phyloP scores from a whole-genome alignment of 2,113 vertebrate species.

The Chitala chitala region DNA sequence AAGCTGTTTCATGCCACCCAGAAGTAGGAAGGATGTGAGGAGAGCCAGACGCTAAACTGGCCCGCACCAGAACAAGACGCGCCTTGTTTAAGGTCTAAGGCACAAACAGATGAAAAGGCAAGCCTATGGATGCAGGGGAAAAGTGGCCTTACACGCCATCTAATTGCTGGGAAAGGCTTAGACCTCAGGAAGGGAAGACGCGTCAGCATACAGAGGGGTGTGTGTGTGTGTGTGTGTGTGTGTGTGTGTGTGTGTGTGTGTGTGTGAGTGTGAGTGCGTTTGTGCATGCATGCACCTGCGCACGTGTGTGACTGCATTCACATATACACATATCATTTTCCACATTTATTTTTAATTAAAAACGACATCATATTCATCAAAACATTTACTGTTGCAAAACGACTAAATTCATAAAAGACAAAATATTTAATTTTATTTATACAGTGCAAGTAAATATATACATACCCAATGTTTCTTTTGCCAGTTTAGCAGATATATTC shows the following conservation, averaged over 20 bases:
- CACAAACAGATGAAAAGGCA: slow-evolving; percentile 70
- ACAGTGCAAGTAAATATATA: background rate
- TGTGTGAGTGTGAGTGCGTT: too few relatives aligned
- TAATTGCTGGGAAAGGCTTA: slow-evolving; percentile 66
- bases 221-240: slow-evolving; percentile 25
- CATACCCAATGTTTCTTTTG: too few relatives aligned
- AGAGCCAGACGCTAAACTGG: slow-evolving; percentile 62
- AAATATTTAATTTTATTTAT: too few relatives aligned
- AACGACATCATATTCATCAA: too few relatives aligned
- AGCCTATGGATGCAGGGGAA: slow-evolving; percentile 61
- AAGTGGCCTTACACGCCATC: slow-evolving; percentile 44
- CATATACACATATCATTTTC: too few relatives aligned
- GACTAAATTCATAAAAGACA: too few relatives aligned
- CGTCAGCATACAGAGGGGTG: slow-evolving; percentile 42
- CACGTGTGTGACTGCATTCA: too few relatives aligned
- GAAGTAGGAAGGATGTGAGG: slow-evolving; percentile 61
- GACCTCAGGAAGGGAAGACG: slow-evolving; percentile 54
- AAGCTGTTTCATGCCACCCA: slow-evolving; percentile 70
- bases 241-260: background rate
- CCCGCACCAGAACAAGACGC: slow-evolving; percentile 66
- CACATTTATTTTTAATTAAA: too few relatives aligned
- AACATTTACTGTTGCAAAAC: too few relatives aligned
- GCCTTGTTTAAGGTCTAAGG: slow-evolving; percentile 69
- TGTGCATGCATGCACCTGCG: too few relatives aligned
- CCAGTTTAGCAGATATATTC: too few relatives aligned